These are phyloP conservation scores for Motacilla alba DNA, from an alignment of 2,113 vertebrate genomes.

Conservation along the genomic window DNA sequence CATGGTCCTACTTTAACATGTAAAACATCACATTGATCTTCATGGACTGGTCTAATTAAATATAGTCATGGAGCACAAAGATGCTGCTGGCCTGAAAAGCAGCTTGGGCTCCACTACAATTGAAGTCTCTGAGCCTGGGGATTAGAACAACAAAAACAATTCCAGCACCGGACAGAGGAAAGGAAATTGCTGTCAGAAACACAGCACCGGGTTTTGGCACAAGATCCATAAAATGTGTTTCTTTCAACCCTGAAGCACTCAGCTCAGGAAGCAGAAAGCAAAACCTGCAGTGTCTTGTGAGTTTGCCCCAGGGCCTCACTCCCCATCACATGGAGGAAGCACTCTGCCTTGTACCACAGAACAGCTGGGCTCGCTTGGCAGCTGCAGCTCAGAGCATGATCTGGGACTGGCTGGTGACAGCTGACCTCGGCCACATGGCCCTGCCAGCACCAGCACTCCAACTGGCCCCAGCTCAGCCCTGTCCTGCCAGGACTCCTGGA, in stretches of 20 bases:
- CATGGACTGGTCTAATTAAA: background rate
- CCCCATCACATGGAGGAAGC: fast-evolving
- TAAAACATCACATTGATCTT: background rate
- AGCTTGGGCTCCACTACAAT: background rate
- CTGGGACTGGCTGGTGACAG: background rate
- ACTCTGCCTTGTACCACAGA: background rate
- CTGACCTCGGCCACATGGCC: background rate
- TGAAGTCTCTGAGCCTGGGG: background rate
- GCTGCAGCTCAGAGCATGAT: background rate
- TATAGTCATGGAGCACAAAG: background rate
- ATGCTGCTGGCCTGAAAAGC: background rate
- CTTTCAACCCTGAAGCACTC: background rate
- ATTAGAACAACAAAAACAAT: background rate
- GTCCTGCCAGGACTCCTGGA: background rate
- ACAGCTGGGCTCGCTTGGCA: background rate
- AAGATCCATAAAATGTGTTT: background rate
- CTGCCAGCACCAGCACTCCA: background rate
- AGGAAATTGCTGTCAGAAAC: background rate
- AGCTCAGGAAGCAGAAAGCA: background rate
- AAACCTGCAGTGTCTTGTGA: background rate
- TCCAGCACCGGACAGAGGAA: background rate
- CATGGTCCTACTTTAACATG: background rate
- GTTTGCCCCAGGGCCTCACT: background rate
- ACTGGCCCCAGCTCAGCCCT: background rate
- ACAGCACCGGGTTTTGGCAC: background rate